Conservation (phyloP, 35 echinoderm and acorn worm species). For the Lytechinus pictus region DNA sequence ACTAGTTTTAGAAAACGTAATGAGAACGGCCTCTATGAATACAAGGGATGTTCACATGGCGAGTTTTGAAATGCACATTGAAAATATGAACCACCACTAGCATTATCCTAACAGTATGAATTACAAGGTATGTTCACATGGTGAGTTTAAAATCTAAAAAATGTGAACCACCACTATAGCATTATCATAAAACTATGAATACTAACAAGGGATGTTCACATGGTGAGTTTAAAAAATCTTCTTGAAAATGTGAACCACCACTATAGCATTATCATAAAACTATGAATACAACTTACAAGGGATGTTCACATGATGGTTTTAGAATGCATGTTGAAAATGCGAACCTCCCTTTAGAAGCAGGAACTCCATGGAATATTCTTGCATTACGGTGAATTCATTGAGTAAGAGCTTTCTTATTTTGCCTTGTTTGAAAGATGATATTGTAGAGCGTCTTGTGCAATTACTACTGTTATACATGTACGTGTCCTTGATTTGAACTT, state of each 20-base stretch:
- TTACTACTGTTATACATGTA: neutral
- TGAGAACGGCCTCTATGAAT: no score
- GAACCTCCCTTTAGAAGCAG: neutral
- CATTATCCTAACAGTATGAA: neutral
- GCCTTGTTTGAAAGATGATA: no score
- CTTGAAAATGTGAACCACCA: no score
- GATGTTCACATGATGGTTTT: neutral
- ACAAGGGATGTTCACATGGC: neutral
- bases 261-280: no score
- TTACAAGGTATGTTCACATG: neutral
- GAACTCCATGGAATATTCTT: no score
- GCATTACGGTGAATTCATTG: no score
- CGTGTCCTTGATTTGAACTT: neutral
- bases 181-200: neutral
- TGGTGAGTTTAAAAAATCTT: no score
- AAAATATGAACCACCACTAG: neutral
- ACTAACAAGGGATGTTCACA: no score
- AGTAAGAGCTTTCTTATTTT: no score
- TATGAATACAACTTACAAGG: neutral
- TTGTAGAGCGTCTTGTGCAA: no score
- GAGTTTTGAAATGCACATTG: neutral
- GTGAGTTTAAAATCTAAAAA: neutral
- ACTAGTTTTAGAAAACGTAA: no score
- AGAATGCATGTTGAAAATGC: neutral
- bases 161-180: neutral